Percentiles rank a stretch among this genome's conserved stretches.
Evolutionary conservation across 2,113 vertebrate genomes (phyloP).

Genomic region (Carassius gibelio): DNA sequence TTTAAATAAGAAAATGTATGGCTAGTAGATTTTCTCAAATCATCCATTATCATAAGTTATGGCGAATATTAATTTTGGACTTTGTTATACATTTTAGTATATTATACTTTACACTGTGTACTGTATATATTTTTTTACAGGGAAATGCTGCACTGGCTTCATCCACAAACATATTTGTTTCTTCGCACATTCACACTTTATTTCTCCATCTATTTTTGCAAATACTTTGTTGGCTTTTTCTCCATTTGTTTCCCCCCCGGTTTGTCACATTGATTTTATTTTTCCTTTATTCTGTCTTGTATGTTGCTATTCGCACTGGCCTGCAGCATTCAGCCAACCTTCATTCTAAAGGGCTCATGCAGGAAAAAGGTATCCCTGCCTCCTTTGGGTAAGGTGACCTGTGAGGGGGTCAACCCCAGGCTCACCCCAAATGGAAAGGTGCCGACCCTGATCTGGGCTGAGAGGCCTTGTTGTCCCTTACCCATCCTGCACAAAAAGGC

Average conservation of each 20-base stretch:
- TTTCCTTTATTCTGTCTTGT: slow-evolving; percentile 48
- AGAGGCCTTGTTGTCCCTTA: slow-evolving; percentile 10
- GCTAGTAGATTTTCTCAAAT: background rate
- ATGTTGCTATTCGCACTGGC: slow-evolving; percentile 54
- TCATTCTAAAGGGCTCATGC: slow-evolving; percentile 62
- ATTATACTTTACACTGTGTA: background rate
- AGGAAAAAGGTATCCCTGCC: slow-evolving; percentile 55
- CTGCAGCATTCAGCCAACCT: slow-evolving; percentile 65
- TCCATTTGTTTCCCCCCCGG: background rate
- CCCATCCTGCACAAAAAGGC: background rate
- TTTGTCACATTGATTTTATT: slow-evolving; percentile 24
- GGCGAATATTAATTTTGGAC: background rate
- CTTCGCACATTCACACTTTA: slow-evolving; percentile 24
- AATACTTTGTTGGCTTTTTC: background rate
- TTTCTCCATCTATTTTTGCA: slow-evolving; percentile 5
- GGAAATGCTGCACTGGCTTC: background rate
- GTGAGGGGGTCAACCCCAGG: slow-evolving; percentile 20
- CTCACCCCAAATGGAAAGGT: slow-evolving; percentile 50
- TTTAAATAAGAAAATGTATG: background rate
- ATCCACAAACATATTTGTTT: slow-evolving; percentile 4
- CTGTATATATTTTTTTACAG: background rate
- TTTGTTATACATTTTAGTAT: background rate
- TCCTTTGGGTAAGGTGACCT: slow-evolving; percentile 62
- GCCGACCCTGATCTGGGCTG: slow-evolving; percentile 34
- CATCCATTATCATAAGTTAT: background rate